Conservation (phyloP, 2,113 vertebrate genomes). For the Motacilla alba region DNA sequence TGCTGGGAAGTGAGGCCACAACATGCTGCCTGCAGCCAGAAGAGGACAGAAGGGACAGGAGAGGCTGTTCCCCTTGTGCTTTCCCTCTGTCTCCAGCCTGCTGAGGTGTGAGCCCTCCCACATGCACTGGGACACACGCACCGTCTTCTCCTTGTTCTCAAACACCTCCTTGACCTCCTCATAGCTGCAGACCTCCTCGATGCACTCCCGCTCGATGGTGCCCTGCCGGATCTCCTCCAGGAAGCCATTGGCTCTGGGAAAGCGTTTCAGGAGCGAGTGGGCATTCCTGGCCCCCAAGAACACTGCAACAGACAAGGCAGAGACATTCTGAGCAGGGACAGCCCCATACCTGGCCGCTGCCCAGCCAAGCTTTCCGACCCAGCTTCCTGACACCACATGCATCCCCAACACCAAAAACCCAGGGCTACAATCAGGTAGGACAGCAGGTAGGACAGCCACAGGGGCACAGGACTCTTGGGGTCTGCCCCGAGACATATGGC, state of each 20-base stretch:
- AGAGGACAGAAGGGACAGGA: neutral
- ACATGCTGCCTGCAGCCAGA: neutral
- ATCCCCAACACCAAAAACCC: neutral
- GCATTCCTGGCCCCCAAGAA: slow-evolving; percentile 82
- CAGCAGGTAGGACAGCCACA: neutral
- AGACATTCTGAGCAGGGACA: neutral
- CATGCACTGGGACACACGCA: slow-evolving; percentile 18
- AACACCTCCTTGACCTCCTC: slow-evolving; percentile 89
- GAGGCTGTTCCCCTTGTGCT: neutral
- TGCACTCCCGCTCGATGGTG: slow-evolving; percentile 84
- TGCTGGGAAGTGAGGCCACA: neutral
- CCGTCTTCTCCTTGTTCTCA: slow-evolving; percentile 87
- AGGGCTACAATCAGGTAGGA: neutral
- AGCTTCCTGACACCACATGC: neutral
- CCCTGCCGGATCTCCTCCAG: slow-evolving; percentile 85
- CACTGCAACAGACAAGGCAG: slow-evolving; percentile 67
- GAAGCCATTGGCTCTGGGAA: slow-evolving; percentile 84
- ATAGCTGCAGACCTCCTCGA: slow-evolving; percentile 87
- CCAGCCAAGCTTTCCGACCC: neutral
- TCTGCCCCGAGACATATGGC: neutral
- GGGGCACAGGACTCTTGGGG: neutral
- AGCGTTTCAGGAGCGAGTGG: slow-evolving; percentile 80
- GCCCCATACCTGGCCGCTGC: neutral
- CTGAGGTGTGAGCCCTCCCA: neutral
- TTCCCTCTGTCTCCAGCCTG: neutral